These are phyloP conservation scores for Semicossyphus pulcher DNA, from an alignment of 2,113 vertebrate genomes.

Conservation along the genomic window DNA sequence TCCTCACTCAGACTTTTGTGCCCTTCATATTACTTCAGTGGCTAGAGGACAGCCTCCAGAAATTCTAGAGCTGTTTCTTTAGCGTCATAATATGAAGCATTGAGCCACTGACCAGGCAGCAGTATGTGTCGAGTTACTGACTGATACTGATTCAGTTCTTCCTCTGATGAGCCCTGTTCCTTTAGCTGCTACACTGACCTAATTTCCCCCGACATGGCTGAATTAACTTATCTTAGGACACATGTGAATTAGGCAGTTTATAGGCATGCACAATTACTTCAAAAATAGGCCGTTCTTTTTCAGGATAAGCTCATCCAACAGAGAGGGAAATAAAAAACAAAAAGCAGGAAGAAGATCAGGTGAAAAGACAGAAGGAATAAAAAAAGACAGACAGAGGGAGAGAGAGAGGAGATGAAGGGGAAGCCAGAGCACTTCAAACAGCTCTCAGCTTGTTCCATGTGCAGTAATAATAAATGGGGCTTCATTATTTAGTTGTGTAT, in stretches of 20 bases:
- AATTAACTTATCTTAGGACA: constrained; percentile 7
- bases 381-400: constrained; percentile 15
- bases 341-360: constrained; percentile 13
- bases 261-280: neutral
- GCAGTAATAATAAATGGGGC: constrained; percentile 73
- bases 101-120: neutral
- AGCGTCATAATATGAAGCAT: neutral
- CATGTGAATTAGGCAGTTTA: neutral
- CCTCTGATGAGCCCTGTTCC: neutral
- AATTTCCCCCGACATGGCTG: constrained; percentile 8
- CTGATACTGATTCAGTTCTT: neutral
- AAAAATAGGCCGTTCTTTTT: neutral
- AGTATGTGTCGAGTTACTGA: neutral
- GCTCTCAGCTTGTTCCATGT: constrained; percentile 63
- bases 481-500: constrained; percentile 73
- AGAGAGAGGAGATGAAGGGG: constrained; percentile 46
- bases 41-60: neutral
- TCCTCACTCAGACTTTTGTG: too few species aligned
- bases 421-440: constrained; percentile 64
- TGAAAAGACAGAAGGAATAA: constrained; percentile 17
- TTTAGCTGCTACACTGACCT: constrained; percentile 19
- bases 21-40: too few species aligned
- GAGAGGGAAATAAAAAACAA: constrained; percentile 32
- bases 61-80: neutral
- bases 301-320: constrained; percentile 13